Conservation (phyloP, 2,113 vertebrate species). For the Rhinogobius similis region DNA sequence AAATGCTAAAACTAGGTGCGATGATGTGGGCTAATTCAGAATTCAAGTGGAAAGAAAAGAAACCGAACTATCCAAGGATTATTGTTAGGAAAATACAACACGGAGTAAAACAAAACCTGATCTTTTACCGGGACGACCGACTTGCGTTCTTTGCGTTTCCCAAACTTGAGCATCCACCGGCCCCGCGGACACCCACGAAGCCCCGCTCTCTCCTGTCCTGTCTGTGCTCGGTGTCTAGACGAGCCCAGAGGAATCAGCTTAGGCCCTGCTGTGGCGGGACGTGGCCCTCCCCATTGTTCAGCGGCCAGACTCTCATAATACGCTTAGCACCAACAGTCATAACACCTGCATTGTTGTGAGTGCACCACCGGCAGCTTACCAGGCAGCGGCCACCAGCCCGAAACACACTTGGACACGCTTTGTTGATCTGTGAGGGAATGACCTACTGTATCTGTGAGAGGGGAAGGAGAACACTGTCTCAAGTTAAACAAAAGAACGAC, state of each 20-base stretch:
- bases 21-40: too few relatives aligned
- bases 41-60: too few relatives aligned
- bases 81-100: too few relatives aligned
- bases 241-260: slow-evolving; percentile 59
- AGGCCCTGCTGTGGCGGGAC: slow-evolving; percentile 59
- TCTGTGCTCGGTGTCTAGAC: slow-evolving; percentile 52
- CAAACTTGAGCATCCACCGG: neutral
- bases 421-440: too few relatives aligned
- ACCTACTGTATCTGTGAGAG: too few relatives aligned
- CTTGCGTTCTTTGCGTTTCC: neutral
- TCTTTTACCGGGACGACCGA: too few relatives aligned
- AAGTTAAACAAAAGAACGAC: too few relatives aligned
- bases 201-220: slow-evolving; percentile 5
- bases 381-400: neutral
- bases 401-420: too few relatives aligned
- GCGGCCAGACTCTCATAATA: slow-evolving; percentile 66
- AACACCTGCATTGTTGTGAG: slow-evolving; percentile 68
- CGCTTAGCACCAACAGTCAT: slow-evolving; percentile 70
- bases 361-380: slow-evolving; percentile 33
- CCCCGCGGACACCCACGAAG: neutral
- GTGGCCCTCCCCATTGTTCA: slow-evolving; percentile 66
- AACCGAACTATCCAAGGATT: too few relatives aligned
- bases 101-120: too few relatives aligned
- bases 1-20: too few relatives aligned
- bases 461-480: too few relatives aligned